Conservation (phyloP, 53 echinoderm and acorn worm genomes). For the Zoroaster sp. region DNA sequence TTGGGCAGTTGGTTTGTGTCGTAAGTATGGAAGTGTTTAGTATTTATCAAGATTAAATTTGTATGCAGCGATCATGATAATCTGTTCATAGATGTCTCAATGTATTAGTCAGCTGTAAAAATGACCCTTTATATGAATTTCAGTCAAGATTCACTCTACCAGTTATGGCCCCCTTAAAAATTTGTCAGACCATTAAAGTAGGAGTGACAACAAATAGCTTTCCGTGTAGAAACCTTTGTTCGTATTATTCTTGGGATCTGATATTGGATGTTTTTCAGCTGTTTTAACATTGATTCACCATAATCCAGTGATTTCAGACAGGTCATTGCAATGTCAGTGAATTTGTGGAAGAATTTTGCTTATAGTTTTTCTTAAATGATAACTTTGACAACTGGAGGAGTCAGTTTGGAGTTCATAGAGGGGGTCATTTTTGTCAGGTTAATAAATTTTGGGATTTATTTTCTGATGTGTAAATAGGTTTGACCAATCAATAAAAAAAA, state of each 20-base stretch:
- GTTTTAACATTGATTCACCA: no score
- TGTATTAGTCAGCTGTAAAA: neutral
- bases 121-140: neutral
- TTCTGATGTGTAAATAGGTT: constrained; percentile 18
- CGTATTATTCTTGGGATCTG: neutral
- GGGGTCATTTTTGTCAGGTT: neutral
- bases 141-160: neutral
- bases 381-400: neutral
- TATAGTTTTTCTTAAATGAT: neutral
- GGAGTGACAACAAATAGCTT: no score
- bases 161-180: neutral
- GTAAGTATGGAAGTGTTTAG: constrained; percentile 36
- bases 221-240: neutral
- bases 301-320: neutral
- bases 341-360: neutral
- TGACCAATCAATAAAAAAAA: constrained; percentile 11
- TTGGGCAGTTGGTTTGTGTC: constrained; percentile 33
- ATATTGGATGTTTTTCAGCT: neutral
- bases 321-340: neutral
- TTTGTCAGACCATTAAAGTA: neutral
- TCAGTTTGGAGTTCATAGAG: neutral
- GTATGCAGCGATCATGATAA: neutral
- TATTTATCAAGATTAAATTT: neutral
- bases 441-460: neutral
- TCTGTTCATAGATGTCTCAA: constrained; percentile 28